phyloP scores from a whole-genome alignment of 2,888 invertebrate species.

The Meloe dianella region DNA sequence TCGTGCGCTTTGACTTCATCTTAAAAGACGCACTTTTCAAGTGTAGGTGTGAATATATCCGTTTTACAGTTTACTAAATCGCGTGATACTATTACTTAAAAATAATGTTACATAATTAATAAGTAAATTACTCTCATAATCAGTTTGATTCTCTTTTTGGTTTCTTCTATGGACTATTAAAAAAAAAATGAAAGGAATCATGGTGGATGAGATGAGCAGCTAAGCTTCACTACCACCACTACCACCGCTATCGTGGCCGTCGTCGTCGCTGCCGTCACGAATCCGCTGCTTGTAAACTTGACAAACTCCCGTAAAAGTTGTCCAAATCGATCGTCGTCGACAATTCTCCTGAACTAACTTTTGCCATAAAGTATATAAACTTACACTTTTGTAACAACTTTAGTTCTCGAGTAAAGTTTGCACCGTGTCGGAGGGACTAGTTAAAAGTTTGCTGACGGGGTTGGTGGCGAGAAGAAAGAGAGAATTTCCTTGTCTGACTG shows the following conservation, averaged over 20 bases:
- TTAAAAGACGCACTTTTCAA: background rate
- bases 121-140: no score
- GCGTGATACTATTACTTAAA: background rate
- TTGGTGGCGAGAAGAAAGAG: constrained; percentile 19
- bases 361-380: constrained; percentile 62
- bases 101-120: background rate
- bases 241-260: background rate
- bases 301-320: constrained; percentile 33
- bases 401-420: constrained; percentile 57
- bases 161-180: no score
- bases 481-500: constrained; percentile 44
- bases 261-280: background rate
- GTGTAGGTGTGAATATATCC: background rate
- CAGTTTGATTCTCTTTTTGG: no score
- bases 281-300: constrained; percentile 22
- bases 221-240: constrained; percentile 6
- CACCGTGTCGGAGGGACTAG: constrained; percentile 53
- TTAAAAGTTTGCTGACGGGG: constrained; percentile 55
- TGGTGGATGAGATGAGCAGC: background rate
- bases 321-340: constrained; percentile 34
- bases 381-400: constrained; percentile 62
- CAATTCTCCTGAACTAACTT: constrained; percentile 58
- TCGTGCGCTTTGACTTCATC: constrained; percentile 14
- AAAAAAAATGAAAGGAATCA: no score
- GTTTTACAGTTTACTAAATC: background rate